Percentiles rank a stretch among this genome's conserved stretches.
Evolutionary conservation across 2,888 invertebrate species (phyloP).

Genomic region (Mesorhabditis sp.): DNA sequence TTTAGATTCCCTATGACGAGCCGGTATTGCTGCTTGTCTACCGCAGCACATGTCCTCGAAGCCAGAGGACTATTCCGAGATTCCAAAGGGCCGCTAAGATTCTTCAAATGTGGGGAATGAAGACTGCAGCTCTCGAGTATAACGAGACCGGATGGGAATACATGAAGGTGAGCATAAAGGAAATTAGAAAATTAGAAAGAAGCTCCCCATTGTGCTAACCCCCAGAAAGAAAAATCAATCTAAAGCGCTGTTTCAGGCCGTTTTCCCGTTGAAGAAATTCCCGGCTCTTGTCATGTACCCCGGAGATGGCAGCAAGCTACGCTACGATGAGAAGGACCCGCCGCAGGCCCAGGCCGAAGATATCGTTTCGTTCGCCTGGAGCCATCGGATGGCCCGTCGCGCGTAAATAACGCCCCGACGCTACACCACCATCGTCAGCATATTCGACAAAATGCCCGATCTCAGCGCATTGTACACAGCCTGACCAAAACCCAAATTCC

Average conservation of each 20-base stretch:
- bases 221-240: background rate
- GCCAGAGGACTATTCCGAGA: background rate
- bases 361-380: constrained; percentile 5
- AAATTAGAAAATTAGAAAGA: background rate
- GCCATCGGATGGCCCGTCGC: background rate
- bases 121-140: background rate
- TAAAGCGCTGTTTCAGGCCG: background rate
- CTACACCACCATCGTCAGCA: no score
- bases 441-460: background rate
- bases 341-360: background rate
- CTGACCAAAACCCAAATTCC: background rate
- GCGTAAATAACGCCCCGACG: no score
- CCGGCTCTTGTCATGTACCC: constrained; percentile 2
- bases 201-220: background rate
- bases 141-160: constrained; percentile 6
- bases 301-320: background rate
- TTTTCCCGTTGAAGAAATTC: constrained; percentile 4
- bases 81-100: constrained; percentile 4
- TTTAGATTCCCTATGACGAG: constrained; percentile 4
- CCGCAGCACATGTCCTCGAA: background rate
- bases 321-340: constrained; percentile 5
- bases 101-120: constrained; percentile 1
- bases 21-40: background rate
- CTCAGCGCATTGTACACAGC: background rate
- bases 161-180: constrained; percentile 2